These are phyloP conservation scores for Botia kubotai DNA, from an alignment of 2,797 vertebrate genomes.

Conservation along the genomic window DNA sequence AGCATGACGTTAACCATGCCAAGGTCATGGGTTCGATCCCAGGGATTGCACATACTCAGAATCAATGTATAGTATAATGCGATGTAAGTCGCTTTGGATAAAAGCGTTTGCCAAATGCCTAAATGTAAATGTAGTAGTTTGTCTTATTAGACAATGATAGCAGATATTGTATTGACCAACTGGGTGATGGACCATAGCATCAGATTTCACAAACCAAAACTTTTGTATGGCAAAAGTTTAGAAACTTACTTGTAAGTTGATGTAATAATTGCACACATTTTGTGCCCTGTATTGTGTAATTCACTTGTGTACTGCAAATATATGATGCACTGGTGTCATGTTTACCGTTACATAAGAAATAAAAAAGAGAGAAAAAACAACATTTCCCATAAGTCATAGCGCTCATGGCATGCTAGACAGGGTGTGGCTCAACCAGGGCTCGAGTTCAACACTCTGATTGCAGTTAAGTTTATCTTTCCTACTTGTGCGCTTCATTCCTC, in stretches of 20 bases:
- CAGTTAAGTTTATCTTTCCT: background rate
- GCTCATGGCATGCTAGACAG: background rate
- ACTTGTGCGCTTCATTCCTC: background rate
- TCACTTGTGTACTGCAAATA: background rate
- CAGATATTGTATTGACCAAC: slow-evolving; percentile 22
- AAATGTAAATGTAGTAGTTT: too few relatives aligned
- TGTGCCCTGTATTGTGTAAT: background rate
- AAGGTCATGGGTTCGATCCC: too few relatives aligned
- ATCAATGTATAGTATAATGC: too few relatives aligned
- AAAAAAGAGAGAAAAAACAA: slow-evolving; percentile 12
- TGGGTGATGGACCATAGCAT: background rate
- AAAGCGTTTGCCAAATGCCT: too few relatives aligned
- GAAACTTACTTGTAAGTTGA: background rate
- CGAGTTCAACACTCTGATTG: background rate
- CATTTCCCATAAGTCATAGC: slow-evolving; percentile 34
- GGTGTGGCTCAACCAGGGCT: slow-evolving; percentile 21
- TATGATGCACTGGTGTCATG: background rate
- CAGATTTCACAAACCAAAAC: background rate
- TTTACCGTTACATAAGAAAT: background rate
- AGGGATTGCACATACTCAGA: too few relatives aligned
- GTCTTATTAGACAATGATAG: background rate
- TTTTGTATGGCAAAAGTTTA: background rate
- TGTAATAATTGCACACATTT: too few relatives aligned
- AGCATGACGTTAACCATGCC: too few relatives aligned
- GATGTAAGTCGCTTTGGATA: too few relatives aligned